These are phyloP conservation scores for Callorhinus ursinus DNA, from an alignment of 2,113 vertebrate genomes.

Conservation along the genomic window DNA sequence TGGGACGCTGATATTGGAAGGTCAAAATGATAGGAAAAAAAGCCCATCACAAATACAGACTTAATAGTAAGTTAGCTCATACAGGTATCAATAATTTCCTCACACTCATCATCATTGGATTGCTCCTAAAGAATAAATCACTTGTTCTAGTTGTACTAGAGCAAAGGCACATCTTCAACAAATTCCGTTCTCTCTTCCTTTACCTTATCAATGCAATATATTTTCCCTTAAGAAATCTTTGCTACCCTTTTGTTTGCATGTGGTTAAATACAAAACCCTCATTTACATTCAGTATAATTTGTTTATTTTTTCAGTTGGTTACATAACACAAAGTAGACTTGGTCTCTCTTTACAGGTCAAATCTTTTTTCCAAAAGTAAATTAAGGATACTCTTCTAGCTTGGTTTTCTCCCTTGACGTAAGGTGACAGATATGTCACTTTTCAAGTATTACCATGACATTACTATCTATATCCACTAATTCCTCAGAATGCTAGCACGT, in stretches of 20 bases:
- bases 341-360: background rate
- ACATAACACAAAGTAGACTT: background rate
- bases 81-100: background rate
- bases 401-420: background rate
- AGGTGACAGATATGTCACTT: background rate
- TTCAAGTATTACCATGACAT: background rate
- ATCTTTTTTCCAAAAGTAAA: conserved; percentile 22
- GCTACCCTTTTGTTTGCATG: background rate
- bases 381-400: background rate
- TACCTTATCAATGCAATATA: background rate
- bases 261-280: background rate
- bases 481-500: background rate
- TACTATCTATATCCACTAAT: background rate
- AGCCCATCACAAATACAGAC: background rate
- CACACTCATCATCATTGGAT: background rate
- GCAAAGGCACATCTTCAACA: background rate
- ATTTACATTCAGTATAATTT: background rate
- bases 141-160: background rate
- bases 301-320: background rate
- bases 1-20: background rate
- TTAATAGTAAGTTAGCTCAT: conserved; percentile 4
- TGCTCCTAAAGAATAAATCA: background rate
- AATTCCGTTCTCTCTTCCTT: background rate
- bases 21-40: background rate
- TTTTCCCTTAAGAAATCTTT: background rate